Conservation (phyloP, 2,888 invertebrate species). For the Branchipolynoe longqiensis region DNA sequence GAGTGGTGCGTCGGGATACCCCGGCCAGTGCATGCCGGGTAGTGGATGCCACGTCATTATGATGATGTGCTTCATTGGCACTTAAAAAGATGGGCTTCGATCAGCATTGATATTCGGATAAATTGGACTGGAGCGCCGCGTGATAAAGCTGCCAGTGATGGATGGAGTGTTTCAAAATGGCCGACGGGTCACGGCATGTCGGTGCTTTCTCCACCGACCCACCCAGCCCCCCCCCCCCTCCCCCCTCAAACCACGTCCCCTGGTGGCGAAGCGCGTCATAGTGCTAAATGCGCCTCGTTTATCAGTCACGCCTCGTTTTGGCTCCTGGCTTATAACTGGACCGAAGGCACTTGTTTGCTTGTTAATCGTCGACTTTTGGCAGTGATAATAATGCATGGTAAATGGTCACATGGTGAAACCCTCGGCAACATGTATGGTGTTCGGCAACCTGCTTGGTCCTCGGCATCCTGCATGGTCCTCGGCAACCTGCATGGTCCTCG, state of each 20-base stretch:
- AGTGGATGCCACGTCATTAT: neutral
- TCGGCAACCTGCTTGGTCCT: too few species aligned
- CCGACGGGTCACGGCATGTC: conserved; percentile 15
- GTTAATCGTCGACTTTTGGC: conserved; percentile 24
- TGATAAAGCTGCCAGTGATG: conserved; percentile 15
- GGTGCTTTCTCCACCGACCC: too few species aligned
- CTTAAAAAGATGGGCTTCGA: conserved; percentile 41
- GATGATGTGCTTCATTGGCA: neutral
- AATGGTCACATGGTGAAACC: neutral
- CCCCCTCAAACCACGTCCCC: too few species aligned
- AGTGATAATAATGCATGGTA: conserved; percentile 7
- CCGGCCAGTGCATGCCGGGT: too few species aligned
- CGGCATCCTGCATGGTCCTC: too few species aligned
- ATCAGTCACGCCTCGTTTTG: neutral
- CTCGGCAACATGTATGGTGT: too few species aligned
- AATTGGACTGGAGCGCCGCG: conserved; percentile 15
- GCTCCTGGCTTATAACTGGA: conserved; percentile 15
- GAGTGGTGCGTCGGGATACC: too few species aligned
- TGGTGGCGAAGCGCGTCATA: conserved; percentile 3
- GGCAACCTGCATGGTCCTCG: too few species aligned
- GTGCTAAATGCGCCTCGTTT: conserved; percentile 37
- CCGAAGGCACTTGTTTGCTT: conserved; percentile 37
- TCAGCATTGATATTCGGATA: conserved; percentile 48
- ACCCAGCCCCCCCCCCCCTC: too few species aligned
- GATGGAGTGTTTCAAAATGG: conserved; percentile 19